Conservation (phyloP, 2,797 vertebrate genomes). For the Poecile montanus region DNA sequence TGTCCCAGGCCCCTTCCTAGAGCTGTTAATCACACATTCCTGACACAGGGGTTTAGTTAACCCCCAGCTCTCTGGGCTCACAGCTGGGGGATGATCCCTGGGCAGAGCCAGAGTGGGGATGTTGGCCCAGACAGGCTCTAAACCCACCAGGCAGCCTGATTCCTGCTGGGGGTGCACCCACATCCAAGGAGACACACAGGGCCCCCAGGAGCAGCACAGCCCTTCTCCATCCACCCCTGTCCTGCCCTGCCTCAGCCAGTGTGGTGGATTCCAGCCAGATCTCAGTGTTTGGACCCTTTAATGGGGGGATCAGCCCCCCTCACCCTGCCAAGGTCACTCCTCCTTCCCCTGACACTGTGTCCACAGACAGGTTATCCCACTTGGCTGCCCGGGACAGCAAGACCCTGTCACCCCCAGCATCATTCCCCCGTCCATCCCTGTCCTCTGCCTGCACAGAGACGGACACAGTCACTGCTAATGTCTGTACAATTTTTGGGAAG, state of each 20-base stretch:
- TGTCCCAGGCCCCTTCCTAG: not conserved
- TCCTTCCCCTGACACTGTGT: not conserved
- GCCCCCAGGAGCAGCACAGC: slow-evolving; percentile 84
- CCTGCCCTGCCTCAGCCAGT: not conserved
- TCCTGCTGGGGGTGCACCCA: accelerated
- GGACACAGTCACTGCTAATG: not conserved
- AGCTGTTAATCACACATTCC: not conserved
- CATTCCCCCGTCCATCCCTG: not conserved
- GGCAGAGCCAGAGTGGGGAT: not conserved
- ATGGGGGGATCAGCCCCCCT: accelerated
- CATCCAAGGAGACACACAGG: not conserved
- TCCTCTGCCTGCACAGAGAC: not conserved
- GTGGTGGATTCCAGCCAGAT: not conserved
- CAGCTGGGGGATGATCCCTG: not conserved
- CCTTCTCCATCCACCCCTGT: not conserved
- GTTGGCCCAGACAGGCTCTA: not conserved
- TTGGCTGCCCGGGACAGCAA: not conserved
- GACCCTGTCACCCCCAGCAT: not conserved
- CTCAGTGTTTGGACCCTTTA: not conserved
- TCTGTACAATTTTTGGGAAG: not conserved
- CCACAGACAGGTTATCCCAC: not conserved
- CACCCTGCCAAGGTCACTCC: not conserved
- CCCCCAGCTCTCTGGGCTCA: accelerated
- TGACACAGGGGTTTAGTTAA: not conserved
- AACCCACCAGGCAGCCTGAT: not conserved